Conservation (phyloP, 2,888 invertebrate species). For the Perizoma affinitatum region DNA sequence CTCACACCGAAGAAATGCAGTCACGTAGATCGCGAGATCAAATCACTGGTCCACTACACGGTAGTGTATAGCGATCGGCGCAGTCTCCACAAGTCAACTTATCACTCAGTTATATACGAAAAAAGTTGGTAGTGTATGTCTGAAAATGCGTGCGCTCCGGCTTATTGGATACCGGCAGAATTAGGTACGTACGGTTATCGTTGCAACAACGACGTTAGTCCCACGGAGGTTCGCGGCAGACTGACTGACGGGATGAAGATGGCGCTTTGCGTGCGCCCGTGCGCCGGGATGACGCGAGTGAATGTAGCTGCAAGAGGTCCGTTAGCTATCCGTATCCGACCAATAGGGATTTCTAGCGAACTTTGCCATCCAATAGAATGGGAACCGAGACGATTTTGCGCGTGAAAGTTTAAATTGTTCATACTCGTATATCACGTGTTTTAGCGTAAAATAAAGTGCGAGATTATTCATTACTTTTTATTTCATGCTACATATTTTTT, state of each 20-base stretch:
- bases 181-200: slow-evolving; percentile 42
- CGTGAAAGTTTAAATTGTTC: slow-evolving; percentile 67
- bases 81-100: slow-evolving; percentile 67
- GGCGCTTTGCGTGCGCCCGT: slow-evolving; percentile 59
- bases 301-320: slow-evolving; percentile 62
- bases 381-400: slow-evolving; percentile 49
- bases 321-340: slow-evolving; percentile 52
- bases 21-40: slow-evolving; percentile 73
- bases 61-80: slow-evolving; percentile 56
- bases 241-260: slow-evolving; percentile 70
- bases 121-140: slow-evolving; percentile 46
- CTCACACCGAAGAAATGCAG: slow-evolving; percentile 73
- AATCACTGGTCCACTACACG: slow-evolving; percentile 69
- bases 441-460: no score
- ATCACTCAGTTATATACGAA: slow-evolving; percentile 59
- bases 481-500: slow-evolving; percentile 40
- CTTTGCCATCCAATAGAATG: slow-evolving; percentile 52
- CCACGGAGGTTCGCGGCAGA: slow-evolving; percentile 76
- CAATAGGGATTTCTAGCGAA: slow-evolving; percentile 52
- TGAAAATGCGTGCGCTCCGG: slow-evolving; percentile 53
- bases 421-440: background rate
- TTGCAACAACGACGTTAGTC: slow-evolving; percentile 55
- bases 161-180: slow-evolving; percentile 56
- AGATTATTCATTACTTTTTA: slow-evolving; percentile 48
- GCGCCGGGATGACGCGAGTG: slow-evolving; percentile 60